phyloP scores from a whole-genome alignment of 2,888 invertebrate genomes.

The Flabesymbios commensalis region DNA sequence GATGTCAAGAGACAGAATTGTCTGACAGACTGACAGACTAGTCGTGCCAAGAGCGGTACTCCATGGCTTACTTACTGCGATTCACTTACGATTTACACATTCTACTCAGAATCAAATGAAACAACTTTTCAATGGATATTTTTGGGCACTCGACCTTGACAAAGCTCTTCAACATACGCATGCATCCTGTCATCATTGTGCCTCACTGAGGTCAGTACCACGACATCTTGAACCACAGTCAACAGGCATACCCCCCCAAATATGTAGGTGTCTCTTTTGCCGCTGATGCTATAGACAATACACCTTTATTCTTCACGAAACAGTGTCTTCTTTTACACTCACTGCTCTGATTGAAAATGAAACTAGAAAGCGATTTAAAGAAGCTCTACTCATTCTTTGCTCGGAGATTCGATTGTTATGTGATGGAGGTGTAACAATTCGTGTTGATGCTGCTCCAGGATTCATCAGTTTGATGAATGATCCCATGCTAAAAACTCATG shows the following conservation, averaged over 20 bases:
- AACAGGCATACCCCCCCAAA: too few species aligned
- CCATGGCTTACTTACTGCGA: neutral
- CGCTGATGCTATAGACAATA: neutral
- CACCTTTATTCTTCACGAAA: neutral
- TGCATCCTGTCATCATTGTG: neutral
- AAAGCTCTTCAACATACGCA: neutral
- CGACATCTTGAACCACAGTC: neutral
- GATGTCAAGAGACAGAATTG: too few species aligned
- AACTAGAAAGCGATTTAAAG: neutral
- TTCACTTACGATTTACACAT: constrained; percentile 2
- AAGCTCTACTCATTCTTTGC: constrained; percentile 4
- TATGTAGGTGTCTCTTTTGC: too few species aligned
- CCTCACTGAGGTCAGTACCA: neutral
- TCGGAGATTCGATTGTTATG: neutral
- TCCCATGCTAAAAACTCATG: neutral
- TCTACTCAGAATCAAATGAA: constrained; percentile 3
- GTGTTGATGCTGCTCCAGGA: constrained; percentile 9
- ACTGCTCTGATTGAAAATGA: neutral
- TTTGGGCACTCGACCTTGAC: neutral
- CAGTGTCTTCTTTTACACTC: neutral
- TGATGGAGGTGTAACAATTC: neutral
- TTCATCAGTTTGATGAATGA: neutral
- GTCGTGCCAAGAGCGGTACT: constrained; percentile 1
- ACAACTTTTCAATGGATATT: neutral
- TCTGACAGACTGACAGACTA: too few species aligned